Base-by-base conservation (phyloP, 1,140 invertebrate species). In the Scaptomyza pallida region DNA sequence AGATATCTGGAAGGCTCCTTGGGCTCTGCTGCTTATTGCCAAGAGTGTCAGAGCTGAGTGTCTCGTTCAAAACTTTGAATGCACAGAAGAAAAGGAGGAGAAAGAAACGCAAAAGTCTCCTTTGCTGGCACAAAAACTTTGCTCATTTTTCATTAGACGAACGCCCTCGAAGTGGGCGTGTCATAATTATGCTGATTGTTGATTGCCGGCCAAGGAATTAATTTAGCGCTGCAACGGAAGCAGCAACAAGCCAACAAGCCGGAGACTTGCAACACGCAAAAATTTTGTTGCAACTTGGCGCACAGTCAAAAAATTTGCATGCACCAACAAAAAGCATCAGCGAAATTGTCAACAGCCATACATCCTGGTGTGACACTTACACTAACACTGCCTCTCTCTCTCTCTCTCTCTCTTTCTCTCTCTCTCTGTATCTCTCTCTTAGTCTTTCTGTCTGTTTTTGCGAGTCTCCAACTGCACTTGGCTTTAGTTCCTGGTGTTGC, bases 171-270 rank as follows among this genome's bases (percentile, higher is more conserved):
- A 64, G 51, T 71, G 50, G 78, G 81, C 69, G 73, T 86, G 73
- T 77, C 77, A 75, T 57, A 85, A 86, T 86, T 85, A 86, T 85
- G 77, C 70, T 86, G 81, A 86, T 85, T 85, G 81, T 85, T 85
- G 69, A 64, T 71, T 86, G 80, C 73, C 65, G 70, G 64, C 81
- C 81, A 85, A 85, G 81, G 73, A 85, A 85, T 81, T 85, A 85
- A 85, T 85, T 85, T 86, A 86, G 81, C 68, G 52, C 72, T 69
- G 78, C 78, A 67, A 60, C 63, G 52, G 13, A 62, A 61, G 40
- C 37, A 69, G 21, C 43, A 63, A 12, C 15, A 13, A 30, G 21
- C 50, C 23, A 35, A 10, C 62, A 40, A 17, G 45, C 50, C 45
- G 48, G 41, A 62, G 72, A 60, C 50, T 52, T 54, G 59, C 26